Conservation (phyloP, 2,797 vertebrate species). For the Chaetodon trifasciatus region DNA sequence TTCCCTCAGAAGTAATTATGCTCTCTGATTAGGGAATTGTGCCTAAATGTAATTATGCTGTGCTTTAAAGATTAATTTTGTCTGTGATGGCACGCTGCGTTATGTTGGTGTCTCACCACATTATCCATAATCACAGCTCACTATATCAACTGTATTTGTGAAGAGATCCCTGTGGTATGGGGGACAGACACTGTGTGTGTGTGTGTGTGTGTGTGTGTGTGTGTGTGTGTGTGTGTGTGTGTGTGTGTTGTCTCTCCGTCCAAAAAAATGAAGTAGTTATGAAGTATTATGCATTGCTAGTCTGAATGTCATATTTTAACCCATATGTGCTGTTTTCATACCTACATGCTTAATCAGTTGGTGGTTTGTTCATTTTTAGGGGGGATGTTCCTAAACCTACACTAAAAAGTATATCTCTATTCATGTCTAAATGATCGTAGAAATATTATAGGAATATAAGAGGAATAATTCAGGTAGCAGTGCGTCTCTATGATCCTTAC, state of each 20-base stretch:
- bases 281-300: slow-evolving; percentile 6
- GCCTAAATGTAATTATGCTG: slow-evolving; percentile 84
- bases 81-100: slow-evolving; percentile 73
- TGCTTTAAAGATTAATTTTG: slow-evolving; percentile 84
- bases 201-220: slow-evolving; percentile 18
- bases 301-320: not conserved
- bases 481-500: no score
- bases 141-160: slow-evolving; percentile 63
- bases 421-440: no score
- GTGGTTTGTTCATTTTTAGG: no score
- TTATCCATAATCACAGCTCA: slow-evolving; percentile 84
- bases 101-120: slow-evolving; percentile 78
- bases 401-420: no score
- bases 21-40: slow-evolving; percentile 81
- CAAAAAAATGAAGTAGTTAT: not conserved
- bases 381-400: no score
- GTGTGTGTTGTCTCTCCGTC: slow-evolving; percentile 16
- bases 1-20: slow-evolving; percentile 83
- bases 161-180: slow-evolving; percentile 42
- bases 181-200: slow-evolving; percentile 16
- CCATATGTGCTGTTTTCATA: slow-evolving; percentile 3
- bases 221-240: slow-evolving; percentile 3
- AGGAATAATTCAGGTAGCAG: no score
- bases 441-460: no score
- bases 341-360: not conserved